These are phyloP conservation scores for Drosophila bocqueti DNA, from an alignment of 1,140 invertebrate species.

Conservation along the genomic window DNA sequence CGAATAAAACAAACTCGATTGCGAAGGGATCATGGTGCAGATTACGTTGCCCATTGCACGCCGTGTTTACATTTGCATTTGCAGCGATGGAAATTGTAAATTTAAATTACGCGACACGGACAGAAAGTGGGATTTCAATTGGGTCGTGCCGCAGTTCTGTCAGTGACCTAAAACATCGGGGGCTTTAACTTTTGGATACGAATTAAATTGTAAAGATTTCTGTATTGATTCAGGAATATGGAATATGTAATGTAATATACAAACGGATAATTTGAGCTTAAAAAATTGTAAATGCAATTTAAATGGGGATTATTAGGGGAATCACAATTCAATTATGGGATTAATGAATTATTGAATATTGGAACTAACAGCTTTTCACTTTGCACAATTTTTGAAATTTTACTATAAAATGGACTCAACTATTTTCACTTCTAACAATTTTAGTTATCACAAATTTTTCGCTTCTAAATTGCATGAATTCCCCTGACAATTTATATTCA, in stretches of 20 bases:
- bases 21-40: slow-evolving; percentile 51
- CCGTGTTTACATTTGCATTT: slow-evolving; percentile 69
- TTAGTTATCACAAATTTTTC: background rate
- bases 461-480: background rate
- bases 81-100: slow-evolving; percentile 58
- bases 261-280: no score
- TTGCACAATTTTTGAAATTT: no score
- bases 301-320: no score
- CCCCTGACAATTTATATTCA: background rate
- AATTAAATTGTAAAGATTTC: background rate
- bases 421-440: background rate
- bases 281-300: no score
- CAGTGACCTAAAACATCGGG: background rate
- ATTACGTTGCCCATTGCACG: slow-evolving; percentile 54
- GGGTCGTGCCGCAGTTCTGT: background rate
- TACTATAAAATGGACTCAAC: no score
- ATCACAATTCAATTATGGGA: no score
- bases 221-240: background rate
- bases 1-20: slow-evolving; percentile 41
- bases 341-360: no score
- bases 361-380: no score
- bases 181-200: background rate
- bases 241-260: no score
- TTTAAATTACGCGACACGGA: slow-evolving; percentile 35
- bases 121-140: slow-evolving; percentile 1